Evolutionary conservation across 1,140 invertebrate species (phyloP).

Genomic region (Neotoxoptera formosana): DNA sequence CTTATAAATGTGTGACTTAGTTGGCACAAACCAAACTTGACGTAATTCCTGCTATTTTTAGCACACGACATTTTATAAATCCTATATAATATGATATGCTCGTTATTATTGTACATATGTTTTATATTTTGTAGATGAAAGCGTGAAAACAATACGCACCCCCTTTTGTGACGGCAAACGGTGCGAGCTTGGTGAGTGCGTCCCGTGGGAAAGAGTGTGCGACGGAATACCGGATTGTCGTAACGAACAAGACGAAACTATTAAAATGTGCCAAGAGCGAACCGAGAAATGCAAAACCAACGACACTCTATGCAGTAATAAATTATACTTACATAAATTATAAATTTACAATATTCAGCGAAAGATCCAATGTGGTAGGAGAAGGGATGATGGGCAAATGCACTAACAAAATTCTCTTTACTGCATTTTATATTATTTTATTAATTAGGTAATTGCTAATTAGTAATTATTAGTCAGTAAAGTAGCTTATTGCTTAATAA

Average conservation of each 20-base stretch:
- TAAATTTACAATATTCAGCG: not conserved
- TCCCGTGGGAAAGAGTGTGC: slow-evolving; percentile 71
- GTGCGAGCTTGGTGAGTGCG: slow-evolving; percentile 76
- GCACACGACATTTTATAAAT: not conserved
- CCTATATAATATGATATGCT: not conserved
- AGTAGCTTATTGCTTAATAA: not conserved
- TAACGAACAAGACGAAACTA: slow-evolving; percentile 71
- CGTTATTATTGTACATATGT: not conserved
- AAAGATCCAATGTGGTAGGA: not conserved
- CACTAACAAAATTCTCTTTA: not conserved
- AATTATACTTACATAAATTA: not conserved
- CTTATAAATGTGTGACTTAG: not conserved
- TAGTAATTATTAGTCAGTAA: not conserved
- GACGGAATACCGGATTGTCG: slow-evolving; percentile 77
- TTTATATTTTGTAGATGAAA: not conserved
- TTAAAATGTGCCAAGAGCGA: slow-evolving; percentile 65
- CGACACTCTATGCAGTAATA: slow-evolving; percentile 59
- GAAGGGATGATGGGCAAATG: not conserved
- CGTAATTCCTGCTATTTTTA: not conserved
- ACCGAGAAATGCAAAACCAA: slow-evolving; percentile 62
- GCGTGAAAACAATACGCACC: not conserved
- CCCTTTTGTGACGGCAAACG: slow-evolving; percentile 68
- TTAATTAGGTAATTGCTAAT: not conserved
- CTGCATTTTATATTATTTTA: not conserved
- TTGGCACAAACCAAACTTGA: not conserved